These are phyloP conservation scores for Acrossocheilus fasciatus DNA, from an alignment of 2,797 vertebrate genomes.

Conservation along the genomic window DNA sequence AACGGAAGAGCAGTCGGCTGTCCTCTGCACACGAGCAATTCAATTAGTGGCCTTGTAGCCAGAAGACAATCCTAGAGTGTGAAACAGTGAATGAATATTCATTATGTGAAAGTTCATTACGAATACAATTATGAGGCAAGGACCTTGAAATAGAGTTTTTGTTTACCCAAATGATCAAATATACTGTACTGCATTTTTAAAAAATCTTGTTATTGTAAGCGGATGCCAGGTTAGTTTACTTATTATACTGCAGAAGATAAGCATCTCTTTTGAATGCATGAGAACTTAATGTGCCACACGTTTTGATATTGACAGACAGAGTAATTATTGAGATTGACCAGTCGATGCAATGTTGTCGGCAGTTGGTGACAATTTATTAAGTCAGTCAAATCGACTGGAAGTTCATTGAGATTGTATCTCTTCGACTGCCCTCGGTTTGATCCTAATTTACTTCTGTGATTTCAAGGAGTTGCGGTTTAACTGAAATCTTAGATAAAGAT, in stretches of 20 bases:
- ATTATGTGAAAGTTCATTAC: constrained; percentile 62
- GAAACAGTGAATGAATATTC: constrained; percentile 61
- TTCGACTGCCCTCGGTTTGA: not conserved
- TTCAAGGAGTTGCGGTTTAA: constrained; percentile 2
- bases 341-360: not conserved
- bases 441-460: not conserved
- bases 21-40: constrained; percentile 55
- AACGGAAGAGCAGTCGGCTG: constrained; percentile 24
- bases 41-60: constrained; percentile 61
- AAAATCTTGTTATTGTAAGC: constrained; percentile 7
- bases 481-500: not conserved
- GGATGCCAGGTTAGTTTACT: constrained; percentile 15
- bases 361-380: constrained; percentile 19
- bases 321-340: not conserved
- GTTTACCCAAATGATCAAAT: constrained; percentile 58
- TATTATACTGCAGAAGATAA: not conserved
- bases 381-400: constrained; percentile 10
- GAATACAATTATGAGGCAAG: constrained; percentile 60
- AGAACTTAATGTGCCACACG: not conserved
- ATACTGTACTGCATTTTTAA: constrained; percentile 2
- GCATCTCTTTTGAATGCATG: not conserved
- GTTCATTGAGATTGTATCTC: constrained; percentile 12
- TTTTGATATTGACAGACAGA: not conserved
- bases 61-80: constrained; percentile 61
- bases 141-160: constrained; percentile 60